Conservation (phyloP, 2,113 vertebrate species). For the Lutjanus erythropterus region DNA sequence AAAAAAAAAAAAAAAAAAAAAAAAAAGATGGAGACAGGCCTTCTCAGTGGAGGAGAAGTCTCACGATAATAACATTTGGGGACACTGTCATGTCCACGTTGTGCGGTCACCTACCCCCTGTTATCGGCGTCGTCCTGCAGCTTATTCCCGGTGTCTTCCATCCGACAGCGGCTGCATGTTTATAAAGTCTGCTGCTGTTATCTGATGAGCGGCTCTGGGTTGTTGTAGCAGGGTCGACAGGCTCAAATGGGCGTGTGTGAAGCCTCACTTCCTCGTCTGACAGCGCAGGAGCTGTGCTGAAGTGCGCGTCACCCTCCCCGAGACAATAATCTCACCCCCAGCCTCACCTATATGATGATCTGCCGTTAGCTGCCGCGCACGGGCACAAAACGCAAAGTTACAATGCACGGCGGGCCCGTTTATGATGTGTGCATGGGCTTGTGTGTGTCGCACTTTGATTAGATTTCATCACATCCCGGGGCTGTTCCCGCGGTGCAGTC, state of each 20-base stretch:
- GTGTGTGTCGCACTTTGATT: slow-evolving; percentile 68
- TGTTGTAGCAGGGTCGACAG: slow-evolving; percentile 45
- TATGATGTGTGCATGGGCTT: slow-evolving; percentile 23
- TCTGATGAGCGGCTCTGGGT: slow-evolving; percentile 49
- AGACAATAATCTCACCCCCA: slow-evolving; percentile 24
- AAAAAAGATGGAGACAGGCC: slow-evolving; percentile 71
- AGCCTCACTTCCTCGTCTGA: slow-evolving; percentile 80
- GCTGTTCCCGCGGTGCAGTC: slow-evolving; percentile 16
- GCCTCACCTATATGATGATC: slow-evolving; percentile 40
- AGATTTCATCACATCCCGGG: slow-evolving; percentile 42
- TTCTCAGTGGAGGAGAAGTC: slow-evolving; percentile 41
- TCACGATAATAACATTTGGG: slow-evolving; percentile 39
- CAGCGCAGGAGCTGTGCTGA: slow-evolving; percentile 61
- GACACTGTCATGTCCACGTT: slow-evolving; percentile 4
- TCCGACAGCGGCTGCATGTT: slow-evolving; percentile 61
- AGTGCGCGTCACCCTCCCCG: slow-evolving; percentile 63
- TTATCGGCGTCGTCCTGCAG: slow-evolving; percentile 56
- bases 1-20: slow-evolving; percentile 21
- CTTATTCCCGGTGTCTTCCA: slow-evolving; percentile 41
- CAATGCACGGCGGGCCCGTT: slow-evolving; percentile 33
- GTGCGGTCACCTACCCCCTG: slow-evolving; percentile 50
- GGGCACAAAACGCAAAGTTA: slow-evolving; percentile 26
- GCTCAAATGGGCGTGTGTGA: slow-evolving; percentile 70
- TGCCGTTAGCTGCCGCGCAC: background rate
- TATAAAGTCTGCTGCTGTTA: slow-evolving; percentile 35